phyloP scores from a whole-genome alignment of 1,140 invertebrate species.

The Lamellibrachia luymesi region DNA sequence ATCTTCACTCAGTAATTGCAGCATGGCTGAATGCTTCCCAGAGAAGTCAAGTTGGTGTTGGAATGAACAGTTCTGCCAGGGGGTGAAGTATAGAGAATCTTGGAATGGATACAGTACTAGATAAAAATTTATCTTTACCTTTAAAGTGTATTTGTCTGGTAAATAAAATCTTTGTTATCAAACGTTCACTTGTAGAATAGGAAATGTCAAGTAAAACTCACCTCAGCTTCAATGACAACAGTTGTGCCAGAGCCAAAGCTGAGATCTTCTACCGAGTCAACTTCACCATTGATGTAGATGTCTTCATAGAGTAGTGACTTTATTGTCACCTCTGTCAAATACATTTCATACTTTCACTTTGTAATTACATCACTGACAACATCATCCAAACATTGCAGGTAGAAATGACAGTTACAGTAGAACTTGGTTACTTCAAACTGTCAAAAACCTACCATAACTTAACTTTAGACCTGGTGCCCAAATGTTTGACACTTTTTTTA shows the following conservation, averaged over 20 bases:
- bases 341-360: background rate
- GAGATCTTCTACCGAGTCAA: conserved; percentile 38
- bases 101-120: background rate
- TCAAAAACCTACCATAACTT: background rate
- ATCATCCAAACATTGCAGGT: background rate
- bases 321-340: conserved; percentile 33
- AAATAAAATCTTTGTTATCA: background rate
- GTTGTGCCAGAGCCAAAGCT: conserved; percentile 38
- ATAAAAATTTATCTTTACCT: background rate
- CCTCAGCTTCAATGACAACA: conserved; percentile 36
- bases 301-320: conserved; percentile 23
- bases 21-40: background rate
- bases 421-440: background rate
- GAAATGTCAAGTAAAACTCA: background rate
- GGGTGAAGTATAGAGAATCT: background rate
- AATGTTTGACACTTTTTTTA: background rate
- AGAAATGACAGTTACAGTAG: background rate
- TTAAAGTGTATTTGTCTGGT: too few species aligned
- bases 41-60: background rate
- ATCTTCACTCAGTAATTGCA: too few species aligned
- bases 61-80: background rate
- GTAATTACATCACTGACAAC: background rate
- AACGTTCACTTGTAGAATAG: background rate
- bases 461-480: background rate
- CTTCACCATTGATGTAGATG: conserved; percentile 36